Conservation (phyloP, 2,797 vertebrate species). For the Chelon labrosus region DNA sequence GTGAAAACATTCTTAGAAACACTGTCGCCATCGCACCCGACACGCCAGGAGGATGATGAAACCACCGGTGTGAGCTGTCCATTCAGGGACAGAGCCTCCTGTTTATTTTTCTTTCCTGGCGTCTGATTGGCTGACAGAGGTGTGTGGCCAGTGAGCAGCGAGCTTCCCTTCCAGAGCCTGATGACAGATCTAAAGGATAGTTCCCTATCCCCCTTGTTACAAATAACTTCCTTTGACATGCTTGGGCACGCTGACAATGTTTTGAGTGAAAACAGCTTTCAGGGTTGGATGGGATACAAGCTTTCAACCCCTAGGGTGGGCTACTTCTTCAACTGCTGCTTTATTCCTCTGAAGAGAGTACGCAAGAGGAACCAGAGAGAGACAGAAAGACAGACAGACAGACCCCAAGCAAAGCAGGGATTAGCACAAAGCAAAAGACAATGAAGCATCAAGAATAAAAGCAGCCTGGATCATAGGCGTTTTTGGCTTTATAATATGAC, state of each 20-base stretch:
- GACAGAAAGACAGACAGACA: conserved; percentile 56
- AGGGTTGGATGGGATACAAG: conserved; percentile 83
- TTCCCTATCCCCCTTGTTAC: conserved; percentile 83
- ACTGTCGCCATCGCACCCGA: conserved; percentile 48
- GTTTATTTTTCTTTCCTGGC: conserved; percentile 76
- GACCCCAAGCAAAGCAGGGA: conserved; percentile 61
- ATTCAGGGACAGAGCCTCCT: conserved; percentile 62
- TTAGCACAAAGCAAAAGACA: conserved; percentile 68
- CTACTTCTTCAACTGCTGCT: conserved; percentile 85
- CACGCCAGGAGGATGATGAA: conserved; percentile 60
- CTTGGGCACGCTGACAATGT: conserved; percentile 85
- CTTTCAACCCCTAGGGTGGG: conserved; percentile 87
- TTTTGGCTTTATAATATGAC: conserved; percentile 53
- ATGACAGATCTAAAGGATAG: conserved; percentile 87
- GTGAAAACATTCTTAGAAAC: conserved; percentile 51
- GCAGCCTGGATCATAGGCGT: conserved; percentile 46
- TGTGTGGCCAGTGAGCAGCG: conserved; percentile 70
- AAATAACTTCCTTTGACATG: conserved; percentile 87
- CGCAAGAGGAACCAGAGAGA: conserved; percentile 51
- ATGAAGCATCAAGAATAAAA: conserved; percentile 60
- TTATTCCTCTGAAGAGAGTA: conserved; percentile 76
- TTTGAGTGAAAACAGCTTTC: conserved; percentile 88
- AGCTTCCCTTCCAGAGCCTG: conserved; percentile 72
- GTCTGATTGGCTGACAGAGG: conserved; percentile 78
- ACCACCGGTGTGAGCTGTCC: conserved; percentile 59